Conservation (phyloP, 2,888 invertebrate genomes). For the Chaetogeoica ovagalla region DNA sequence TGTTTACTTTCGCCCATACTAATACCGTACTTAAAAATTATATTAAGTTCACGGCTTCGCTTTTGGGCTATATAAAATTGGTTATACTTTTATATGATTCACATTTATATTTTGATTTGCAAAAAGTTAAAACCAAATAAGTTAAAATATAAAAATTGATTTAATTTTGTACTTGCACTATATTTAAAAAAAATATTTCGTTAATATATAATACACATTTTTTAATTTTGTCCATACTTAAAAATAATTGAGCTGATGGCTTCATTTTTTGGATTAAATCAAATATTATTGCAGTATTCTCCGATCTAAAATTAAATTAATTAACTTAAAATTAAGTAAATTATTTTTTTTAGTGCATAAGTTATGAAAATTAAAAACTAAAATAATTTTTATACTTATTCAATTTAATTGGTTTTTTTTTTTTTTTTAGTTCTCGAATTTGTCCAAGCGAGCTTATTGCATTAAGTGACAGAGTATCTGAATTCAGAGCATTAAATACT, state of each 20-base stretch:
- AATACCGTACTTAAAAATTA: slow-evolving; percentile 28
- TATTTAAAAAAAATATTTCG: background rate
- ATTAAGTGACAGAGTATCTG: slow-evolving; percentile 81
- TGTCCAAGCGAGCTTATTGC: slow-evolving; percentile 90
- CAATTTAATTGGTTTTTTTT: background rate
- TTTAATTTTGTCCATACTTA: background rate
- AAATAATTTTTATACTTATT: too few species aligned
- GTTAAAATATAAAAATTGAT: background rate
- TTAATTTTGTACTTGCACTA: background rate
- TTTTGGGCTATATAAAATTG: slow-evolving; percentile 26
- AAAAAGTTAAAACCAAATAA: background rate
- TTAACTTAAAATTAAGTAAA: background rate
- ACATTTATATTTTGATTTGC: slow-evolving; percentile 5
- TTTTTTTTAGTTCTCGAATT: slow-evolving; percentile 77
- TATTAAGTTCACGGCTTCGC: slow-evolving; percentile 1
- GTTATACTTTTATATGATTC: background rate
- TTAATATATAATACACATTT: too few species aligned
- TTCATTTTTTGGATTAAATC: background rate
- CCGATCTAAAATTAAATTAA: background rate
- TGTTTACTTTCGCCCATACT: slow-evolving; percentile 11
- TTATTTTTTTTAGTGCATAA: background rate
- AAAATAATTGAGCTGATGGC: background rate
- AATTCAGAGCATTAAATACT: slow-evolving; percentile 78
- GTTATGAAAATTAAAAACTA: background rate
- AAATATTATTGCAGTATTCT: background rate